Conservation (phyloP, 2,888 invertebrate genomes). For the Tortricodes alternella region DNA sequence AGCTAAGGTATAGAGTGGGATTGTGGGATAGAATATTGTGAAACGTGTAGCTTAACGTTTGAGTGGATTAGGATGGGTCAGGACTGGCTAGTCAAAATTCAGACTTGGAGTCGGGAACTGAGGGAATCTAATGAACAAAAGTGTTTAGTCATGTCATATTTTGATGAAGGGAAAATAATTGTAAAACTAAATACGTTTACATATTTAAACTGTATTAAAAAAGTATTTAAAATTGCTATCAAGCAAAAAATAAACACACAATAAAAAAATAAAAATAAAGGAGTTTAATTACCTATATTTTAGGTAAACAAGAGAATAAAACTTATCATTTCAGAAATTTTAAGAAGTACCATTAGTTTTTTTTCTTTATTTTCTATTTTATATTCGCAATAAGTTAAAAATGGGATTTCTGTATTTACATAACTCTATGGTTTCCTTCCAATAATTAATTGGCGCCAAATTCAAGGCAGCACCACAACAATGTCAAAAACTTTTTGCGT, state of each 20-base stretch:
- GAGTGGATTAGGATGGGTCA: not conserved
- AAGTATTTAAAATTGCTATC: no score
- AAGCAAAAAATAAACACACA: no score
- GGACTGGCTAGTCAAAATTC: not conserved
- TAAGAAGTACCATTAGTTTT: no score
- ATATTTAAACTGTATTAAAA: no score
- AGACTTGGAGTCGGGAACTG: not conserved
- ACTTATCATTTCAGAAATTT: no score
- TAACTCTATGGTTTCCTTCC: constrained; percentile 30
- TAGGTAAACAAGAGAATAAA: no score
- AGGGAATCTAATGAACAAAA: not conserved
- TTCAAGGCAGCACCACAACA: constrained; percentile 62
- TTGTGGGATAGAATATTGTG: not conserved
- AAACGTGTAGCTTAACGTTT: not conserved
- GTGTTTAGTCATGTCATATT: no score
- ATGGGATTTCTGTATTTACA: not conserved
- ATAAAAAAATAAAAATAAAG: no score
- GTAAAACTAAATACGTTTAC: no score
- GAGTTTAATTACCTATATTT: no score
- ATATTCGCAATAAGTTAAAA: not conserved
- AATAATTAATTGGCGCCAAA: constrained; percentile 74
- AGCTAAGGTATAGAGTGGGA: not conserved
- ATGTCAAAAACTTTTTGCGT: constrained; percentile 75
- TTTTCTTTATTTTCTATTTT: no score
- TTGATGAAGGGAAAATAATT: no score